Percentiles rank a stretch among this genome's conserved stretches.
Evolutionary conservation across 92 coral and sea anemone species (phyloP).

Genomic region (Galaxea fascicularis): DNA sequence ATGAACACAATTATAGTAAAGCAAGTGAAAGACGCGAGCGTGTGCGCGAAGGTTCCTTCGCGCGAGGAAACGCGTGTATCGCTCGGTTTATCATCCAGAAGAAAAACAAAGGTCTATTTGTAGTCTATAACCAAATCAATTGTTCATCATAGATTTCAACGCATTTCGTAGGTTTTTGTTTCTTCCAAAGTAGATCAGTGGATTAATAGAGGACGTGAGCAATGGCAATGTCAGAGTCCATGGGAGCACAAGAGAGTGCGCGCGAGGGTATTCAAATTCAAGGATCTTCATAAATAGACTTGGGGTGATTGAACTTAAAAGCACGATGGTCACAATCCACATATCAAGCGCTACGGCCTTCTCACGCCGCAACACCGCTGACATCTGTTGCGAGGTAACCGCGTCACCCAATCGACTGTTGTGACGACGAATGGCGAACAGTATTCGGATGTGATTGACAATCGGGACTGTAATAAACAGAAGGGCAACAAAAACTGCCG

Average conservation of each 20-base stretch:
- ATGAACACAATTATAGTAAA: too few species aligned
- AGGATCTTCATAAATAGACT: background rate
- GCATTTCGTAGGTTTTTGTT: slow-evolving; percentile 4
- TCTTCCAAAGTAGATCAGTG: slow-evolving; percentile 1
- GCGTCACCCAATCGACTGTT: background rate
- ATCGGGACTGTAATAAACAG: background rate
- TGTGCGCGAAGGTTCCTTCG: too few species aligned
- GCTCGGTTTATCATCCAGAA: too few species aligned
- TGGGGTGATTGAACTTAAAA: background rate
- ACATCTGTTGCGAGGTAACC: background rate
- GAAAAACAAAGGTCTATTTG: too few species aligned
- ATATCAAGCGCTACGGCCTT: slow-evolving; percentile 10
- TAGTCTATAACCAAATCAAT: too few species aligned
- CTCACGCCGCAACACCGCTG: slow-evolving; percentile 20
- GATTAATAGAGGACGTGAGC: slow-evolving; percentile 15
- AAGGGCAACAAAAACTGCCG: background rate
- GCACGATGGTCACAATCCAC: slow-evolving; percentile 11
- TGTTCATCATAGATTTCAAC: background rate
- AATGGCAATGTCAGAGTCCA: slow-evolving; percentile 3
- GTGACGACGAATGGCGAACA: slow-evolving; percentile 25
- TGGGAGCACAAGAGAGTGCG: background rate
- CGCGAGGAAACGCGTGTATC: too few species aligned
- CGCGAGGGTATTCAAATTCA: background rate
- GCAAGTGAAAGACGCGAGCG: too few species aligned
- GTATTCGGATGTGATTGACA: slow-evolving; percentile 14